Conservation (phyloP, 1,140 invertebrate genomes). For the Drosophila sulfurigaster region DNA sequence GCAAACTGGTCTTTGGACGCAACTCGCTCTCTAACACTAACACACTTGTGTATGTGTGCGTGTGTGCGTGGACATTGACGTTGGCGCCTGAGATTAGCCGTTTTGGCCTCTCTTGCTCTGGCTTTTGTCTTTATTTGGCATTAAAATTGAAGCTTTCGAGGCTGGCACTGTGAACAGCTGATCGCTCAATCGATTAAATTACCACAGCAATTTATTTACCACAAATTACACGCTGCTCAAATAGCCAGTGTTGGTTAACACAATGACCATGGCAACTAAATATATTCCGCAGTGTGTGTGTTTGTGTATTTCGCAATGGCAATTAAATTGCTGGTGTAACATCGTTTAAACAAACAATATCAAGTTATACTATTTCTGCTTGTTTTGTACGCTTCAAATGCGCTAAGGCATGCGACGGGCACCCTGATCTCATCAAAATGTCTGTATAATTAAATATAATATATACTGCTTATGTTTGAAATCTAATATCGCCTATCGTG, state of each 20-base stretch:
- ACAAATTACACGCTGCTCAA: conserved; percentile 40
- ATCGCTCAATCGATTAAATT: conserved; percentile 45
- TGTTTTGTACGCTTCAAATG: conserved; percentile 30
- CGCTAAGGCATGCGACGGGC: conserved; percentile 21
- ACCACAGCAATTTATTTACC: conserved; percentile 44
- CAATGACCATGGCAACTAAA: conserved; percentile 22
- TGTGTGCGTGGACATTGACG: conserved; percentile 1
- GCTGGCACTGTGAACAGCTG: conserved; percentile 46
- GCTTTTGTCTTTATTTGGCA: conserved; percentile 54
- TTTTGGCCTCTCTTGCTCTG: conserved; percentile 26
- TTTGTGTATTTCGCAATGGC: conserved; percentile 4
- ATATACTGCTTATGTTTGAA: conserved; percentile 7
- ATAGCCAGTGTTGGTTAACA: not conserved
- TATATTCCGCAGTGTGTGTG: not conserved
- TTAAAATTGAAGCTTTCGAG: conserved; percentile 44
- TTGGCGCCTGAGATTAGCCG: conserved; percentile 42
- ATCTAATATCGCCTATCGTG: conserved; percentile 6
- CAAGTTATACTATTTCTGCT: conserved; percentile 4
- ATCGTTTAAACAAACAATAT: conserved; percentile 23
- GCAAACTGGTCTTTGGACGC: conserved; percentile 40
- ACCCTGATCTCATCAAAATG: conserved; percentile 16
- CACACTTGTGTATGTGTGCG: not conserved
- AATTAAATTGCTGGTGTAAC: conserved; percentile 18
- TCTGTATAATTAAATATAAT: conserved; percentile 30
- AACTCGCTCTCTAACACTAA: conserved; percentile 15